Percentiles rank a stretch among this genome's conserved stretches.
Evolutionary conservation across 1,140 invertebrate species (phyloP).

Genomic region (Acromyrmex charruanus): DNA sequence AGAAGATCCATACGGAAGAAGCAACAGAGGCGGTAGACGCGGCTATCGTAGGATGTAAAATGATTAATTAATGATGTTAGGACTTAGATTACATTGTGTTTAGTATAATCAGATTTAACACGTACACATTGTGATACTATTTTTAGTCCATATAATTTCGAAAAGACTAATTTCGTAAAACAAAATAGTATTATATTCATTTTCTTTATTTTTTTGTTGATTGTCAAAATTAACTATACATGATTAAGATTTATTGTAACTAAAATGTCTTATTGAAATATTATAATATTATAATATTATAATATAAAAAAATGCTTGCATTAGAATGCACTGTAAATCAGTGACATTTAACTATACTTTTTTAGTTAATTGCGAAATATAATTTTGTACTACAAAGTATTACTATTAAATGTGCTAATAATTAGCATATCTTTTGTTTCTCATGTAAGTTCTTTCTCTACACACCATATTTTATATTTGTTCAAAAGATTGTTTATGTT

Average conservation of each 20-base stretch:
- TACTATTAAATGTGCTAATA: not conserved
- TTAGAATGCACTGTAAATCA: not conserved
- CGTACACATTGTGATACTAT: constrained; percentile 16
- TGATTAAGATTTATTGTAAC: not conserved
- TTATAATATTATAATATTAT: no score
- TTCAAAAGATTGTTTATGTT: not conserved
- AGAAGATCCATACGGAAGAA: not conserved
- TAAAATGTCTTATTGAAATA: constrained; percentile 1
- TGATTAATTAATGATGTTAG: not conserved
- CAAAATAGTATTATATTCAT: not conserved
- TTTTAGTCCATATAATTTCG: not conserved
- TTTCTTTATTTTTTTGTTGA: constrained; percentile 19
- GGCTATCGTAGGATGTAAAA: not conserved
- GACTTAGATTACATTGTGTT: not conserved
- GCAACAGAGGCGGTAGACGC: constrained; percentile 73
- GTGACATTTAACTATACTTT: not conserved
- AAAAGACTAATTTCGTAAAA: not conserved
- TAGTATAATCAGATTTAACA: not conserved
- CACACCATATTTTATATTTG: not conserved
- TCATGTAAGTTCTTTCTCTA: not conserved
- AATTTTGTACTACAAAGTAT: not conserved
- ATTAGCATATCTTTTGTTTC: not conserved
- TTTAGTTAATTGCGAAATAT: constrained; percentile 1
- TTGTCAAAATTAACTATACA: constrained; percentile 7
- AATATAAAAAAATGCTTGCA: not conserved